Base-by-base conservation (phyloP, 2,888 invertebrate genomes). In the Noctua fimbriata region DNA sequence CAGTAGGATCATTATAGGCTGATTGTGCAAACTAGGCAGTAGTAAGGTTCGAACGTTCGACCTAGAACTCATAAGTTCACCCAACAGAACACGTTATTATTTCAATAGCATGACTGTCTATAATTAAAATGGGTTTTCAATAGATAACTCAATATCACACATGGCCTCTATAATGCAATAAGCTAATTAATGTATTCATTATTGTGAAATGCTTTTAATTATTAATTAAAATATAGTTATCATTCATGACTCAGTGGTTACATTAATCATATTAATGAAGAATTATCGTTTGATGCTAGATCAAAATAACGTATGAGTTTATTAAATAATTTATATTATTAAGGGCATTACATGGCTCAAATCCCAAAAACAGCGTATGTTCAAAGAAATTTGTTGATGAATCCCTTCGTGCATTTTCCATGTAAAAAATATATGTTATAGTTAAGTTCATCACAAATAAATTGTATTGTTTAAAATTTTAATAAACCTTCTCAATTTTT, bases 171-270 rank as follows among this genome's bases (percentile, higher is more conserved):
- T 75, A 73, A 79, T 75, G 58, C 80, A 79, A 74, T 81, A 78
- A 87, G 82, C 85, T 71, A 80, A 85, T 83, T 88, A 85, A 44
- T 63, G 63, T 52, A 41, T 72, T 67, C 73, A 85, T 80, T 81
- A 82, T 70, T 73, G 77, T 82, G 79, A 79, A 84, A 75, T 78
- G 80, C 72, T 82, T 67, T 81, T 76, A 72, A 87, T 81, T 74
- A 84, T 81, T 77, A 78, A 76, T 76, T 70, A 67, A 67, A 60
- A 47, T 55, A 36, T 67, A 65, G 55, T 21, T 63, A 58, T 52
- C 84, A 47, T 73, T 55, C 72, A 49, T 65, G 36, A 47, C 79
- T 66, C 60, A 69, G 65, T 65, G 55, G 32, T 65, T 65, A 18
- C 72, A 73, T 44, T 84, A 28, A 79, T 73, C 44, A 75, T 69